Conservation (phyloP, 2,113 vertebrate species). For the Pholis gunnellus region DNA sequence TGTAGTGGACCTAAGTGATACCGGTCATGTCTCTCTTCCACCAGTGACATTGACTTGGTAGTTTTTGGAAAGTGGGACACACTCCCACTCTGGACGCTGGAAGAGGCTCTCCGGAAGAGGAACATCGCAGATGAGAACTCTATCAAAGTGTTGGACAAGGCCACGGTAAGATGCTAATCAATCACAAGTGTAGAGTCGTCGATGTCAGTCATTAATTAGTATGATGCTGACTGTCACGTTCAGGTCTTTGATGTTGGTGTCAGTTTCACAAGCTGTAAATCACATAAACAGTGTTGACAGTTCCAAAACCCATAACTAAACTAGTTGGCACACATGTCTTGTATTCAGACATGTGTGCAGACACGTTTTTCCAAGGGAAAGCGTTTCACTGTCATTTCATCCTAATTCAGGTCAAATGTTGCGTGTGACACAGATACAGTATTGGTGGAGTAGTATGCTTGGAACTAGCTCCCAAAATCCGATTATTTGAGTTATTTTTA, state of each 20-base stretch:
- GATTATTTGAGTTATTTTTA: background rate
- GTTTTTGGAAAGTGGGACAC: constrained; percentile 98
- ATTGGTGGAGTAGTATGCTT: background rate
- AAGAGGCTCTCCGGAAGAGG: constrained; percentile 95
- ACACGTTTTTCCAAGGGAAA: background rate
- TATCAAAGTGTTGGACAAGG: constrained; percentile 98
- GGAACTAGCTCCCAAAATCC: background rate
- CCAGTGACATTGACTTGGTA: constrained; percentile 97
- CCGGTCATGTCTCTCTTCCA: constrained; percentile 4
- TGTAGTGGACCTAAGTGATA: background rate
- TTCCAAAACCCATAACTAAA: background rate
- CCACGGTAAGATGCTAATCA: constrained; percentile 85
- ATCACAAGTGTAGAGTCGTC: background rate
- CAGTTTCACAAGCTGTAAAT: background rate
- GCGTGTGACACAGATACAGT: background rate
- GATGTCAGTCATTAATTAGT: background rate
- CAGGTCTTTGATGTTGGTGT: background rate
- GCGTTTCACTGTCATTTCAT: background rate
- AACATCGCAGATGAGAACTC: constrained; percentile 95
- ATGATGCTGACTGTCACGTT: background rate
- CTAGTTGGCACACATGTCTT: background rate
- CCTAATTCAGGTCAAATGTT: background rate
- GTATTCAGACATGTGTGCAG: constrained; percentile 4
- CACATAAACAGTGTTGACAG: background rate
- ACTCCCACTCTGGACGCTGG: constrained; percentile 96